Percentiles rank a stretch among this genome's conserved stretches.
These are phyloP conservation scores for Drosophila histrio DNA, from an alignment of 2,888 invertebrate genomes.

Conservation along the genomic window DNA sequence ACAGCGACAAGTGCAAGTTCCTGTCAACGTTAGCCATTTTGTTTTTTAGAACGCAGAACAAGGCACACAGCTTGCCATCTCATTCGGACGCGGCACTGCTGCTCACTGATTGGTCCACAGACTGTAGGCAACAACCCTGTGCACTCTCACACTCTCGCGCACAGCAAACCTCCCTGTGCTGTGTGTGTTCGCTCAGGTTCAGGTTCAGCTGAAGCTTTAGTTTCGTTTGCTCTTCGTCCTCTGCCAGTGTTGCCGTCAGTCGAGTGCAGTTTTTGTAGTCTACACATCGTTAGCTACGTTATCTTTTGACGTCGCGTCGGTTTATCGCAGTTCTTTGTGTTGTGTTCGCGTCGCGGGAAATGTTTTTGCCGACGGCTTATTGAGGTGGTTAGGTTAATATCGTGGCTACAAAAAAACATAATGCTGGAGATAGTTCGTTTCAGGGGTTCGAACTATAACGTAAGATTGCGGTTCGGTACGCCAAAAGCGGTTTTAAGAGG, in stretches of 20 bases:
- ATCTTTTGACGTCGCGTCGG: constrained; percentile 9
- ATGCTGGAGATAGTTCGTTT: too few species aligned
- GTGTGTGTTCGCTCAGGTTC: background rate
- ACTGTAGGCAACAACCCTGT: constrained; percentile 27
- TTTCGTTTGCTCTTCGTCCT: background rate
- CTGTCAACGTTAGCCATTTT: constrained; percentile 81
- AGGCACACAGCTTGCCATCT: constrained; percentile 11
- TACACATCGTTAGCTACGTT: background rate
- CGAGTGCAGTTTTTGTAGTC: background rate
- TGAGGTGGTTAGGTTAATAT: too few species aligned
- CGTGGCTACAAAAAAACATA: too few species aligned
- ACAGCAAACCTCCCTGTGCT: background rate
- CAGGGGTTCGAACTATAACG: too few species aligned
- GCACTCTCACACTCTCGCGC: background rate
- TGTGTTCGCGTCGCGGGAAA: background rate
- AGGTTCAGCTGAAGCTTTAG: constrained; percentile 1
- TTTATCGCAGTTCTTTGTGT: background rate
- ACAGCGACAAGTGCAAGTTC: constrained; percentile 53
- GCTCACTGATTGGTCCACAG: constrained; percentile 43
- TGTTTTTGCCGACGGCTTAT: constrained; percentile 2
- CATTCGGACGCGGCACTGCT: constrained; percentile 30
- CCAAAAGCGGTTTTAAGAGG: too few species aligned
- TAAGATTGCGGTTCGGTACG: too few species aligned
- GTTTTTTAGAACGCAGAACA: constrained; percentile 50
- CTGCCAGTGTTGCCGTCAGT: constrained; percentile 1